Conservation (phyloP, 2,888 invertebrate species). For the Hypercompe scribonia region DNA sequence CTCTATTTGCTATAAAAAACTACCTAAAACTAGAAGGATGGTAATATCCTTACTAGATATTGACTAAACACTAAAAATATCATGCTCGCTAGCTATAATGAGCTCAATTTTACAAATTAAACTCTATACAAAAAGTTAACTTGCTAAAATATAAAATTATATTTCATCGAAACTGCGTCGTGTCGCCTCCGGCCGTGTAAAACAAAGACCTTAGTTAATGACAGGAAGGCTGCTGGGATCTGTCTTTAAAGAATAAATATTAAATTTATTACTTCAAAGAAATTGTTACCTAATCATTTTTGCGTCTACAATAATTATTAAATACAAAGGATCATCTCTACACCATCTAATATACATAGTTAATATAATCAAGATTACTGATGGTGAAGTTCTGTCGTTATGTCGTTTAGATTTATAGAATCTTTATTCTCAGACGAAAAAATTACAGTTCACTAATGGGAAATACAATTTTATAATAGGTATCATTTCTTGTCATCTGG, state of each 20-base stretch:
- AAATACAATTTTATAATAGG: too few relatives aligned
- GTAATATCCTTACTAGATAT: neutral
- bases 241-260: neutral
- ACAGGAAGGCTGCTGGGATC: neutral
- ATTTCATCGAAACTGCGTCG: constrained; percentile 25
- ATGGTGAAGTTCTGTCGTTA: too few relatives aligned
- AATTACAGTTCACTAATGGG: too few relatives aligned
- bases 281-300: neutral
- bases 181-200: constrained; percentile 10
- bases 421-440: too few relatives aligned
- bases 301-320: neutral
- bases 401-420: too few relatives aligned
- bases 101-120: constrained; percentile 9
- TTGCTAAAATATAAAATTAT: constrained; percentile 19
- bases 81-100: neutral
- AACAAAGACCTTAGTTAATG: constrained; percentile 12
- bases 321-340: neutral
- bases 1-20: too few relatives aligned
- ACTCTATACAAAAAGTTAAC: constrained; percentile 17
- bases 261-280: constrained; percentile 3
- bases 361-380: too few relatives aligned
- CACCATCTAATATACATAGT: neutral
- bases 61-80: neutral
- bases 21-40: neutral
- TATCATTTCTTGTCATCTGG: too few relatives aligned